phyloP scores from a whole-genome alignment of 2,113 vertebrate genomes.

The Myotis yumanensis region DNA sequence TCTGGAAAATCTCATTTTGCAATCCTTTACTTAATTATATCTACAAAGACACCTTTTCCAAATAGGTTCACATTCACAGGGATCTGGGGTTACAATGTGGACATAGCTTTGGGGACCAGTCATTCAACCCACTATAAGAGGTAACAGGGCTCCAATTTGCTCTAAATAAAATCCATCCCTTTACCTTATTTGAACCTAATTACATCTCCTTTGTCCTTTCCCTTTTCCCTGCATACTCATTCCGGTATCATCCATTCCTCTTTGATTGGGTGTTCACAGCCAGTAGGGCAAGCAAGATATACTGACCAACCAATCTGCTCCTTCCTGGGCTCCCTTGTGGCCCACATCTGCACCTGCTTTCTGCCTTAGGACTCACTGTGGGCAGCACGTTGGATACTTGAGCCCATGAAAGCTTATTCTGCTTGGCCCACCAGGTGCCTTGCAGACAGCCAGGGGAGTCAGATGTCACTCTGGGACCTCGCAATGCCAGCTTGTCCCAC shows the following conservation, averaged over 20 bases:
- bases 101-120: not conserved
- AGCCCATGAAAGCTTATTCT: not conserved
- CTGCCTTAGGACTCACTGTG: not conserved
- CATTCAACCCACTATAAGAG: not conserved
- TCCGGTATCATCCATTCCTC: not conserved
- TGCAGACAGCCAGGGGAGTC: not conserved
- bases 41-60: not conserved
- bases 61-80: not conserved
- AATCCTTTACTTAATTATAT: not conserved
- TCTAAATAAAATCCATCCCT: not conserved
- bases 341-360: not conserved
- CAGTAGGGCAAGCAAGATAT: not conserved
- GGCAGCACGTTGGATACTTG: not conserved
- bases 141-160: not conserved
- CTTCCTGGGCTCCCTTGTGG: not conserved
- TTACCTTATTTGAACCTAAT: not conserved
- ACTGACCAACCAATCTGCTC: not conserved
- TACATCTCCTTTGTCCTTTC: not conserved
- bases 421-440: not conserved
- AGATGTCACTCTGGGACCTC: not conserved
- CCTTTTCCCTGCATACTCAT: not conserved
- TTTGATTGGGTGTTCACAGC: not conserved
- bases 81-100: not conserved
- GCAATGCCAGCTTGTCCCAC: not conserved
- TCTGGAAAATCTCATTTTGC: not conserved